A percentile compares a stretch with the other conserved stretches of the same genome.
Conservation (phyloP, 2,888 invertebrate genomes). For the Xiphydria camelus region DNA sequence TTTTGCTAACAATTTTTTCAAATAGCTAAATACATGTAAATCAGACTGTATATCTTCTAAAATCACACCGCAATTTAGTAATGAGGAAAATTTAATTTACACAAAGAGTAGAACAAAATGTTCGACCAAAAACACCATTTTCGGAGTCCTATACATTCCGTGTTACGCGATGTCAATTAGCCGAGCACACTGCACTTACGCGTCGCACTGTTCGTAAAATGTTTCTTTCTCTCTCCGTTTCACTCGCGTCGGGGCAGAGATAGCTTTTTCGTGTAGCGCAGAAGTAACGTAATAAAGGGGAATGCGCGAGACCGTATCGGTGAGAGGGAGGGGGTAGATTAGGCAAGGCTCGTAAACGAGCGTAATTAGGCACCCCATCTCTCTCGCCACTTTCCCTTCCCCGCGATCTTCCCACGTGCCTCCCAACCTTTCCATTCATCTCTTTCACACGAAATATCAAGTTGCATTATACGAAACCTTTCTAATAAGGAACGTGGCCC, state of each 20-base stretch:
- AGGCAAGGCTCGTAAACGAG: slow-evolving; percentile 32
- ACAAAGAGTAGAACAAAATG: no score
- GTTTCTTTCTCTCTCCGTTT: not conserved
- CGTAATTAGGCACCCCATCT: slow-evolving; percentile 38
- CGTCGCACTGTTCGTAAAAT: no score
- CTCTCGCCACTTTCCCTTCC: slow-evolving; percentile 14
- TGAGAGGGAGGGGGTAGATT: slow-evolving; percentile 20
- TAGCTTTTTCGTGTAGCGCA: slow-evolving; percentile 17
- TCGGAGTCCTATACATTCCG: no score
- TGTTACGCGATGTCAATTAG: no score
- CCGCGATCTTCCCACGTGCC: slow-evolving; percentile 8
- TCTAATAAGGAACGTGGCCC: no score
- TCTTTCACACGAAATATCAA: slow-evolving; percentile 35
- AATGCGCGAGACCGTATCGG: not conserved
- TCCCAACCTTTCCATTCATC: slow-evolving; percentile 23
- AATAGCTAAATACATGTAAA: no score
- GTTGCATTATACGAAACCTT: slow-evolving; percentile 36
- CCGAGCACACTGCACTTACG: no score
- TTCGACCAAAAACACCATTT: no score
- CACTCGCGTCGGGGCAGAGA: slow-evolving; percentile 31
- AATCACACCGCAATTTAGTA: no score
- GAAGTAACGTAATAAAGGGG: slow-evolving; percentile 23
- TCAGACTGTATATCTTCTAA: no score
- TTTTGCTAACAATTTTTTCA: no score
- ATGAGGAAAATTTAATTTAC: no score